Evolutionary conservation across 2,797 vertebrate genomes (phyloP).

Genomic region (Girardinus metallicus): DNA sequence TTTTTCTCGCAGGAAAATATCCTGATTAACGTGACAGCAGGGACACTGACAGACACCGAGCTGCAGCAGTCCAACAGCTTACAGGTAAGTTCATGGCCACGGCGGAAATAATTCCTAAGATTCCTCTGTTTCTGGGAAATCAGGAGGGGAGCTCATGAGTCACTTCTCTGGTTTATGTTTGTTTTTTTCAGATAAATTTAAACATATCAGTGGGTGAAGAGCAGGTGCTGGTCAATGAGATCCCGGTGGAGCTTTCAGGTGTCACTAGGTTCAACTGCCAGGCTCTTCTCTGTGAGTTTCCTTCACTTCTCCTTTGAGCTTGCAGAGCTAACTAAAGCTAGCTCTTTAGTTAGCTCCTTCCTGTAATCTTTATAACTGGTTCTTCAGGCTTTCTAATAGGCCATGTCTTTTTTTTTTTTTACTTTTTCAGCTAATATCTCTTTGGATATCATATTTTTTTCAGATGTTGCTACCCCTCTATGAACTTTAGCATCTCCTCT

Average conservation of each 20-base stretch:
- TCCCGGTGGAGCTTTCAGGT: conserved; percentile 87
- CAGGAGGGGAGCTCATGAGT: not conserved
- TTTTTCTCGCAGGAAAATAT: conserved; percentile 82
- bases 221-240: conserved; percentile 89
- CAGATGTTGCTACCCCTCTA: not conserved
- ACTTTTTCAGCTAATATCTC: not conserved
- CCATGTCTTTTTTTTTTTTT: not conserved
- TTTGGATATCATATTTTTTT: not conserved
- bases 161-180: not conserved
- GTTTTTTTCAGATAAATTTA: conserved; percentile 73
- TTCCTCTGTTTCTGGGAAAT: not conserved
- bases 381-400: not conserved
- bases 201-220: conserved; percentile 82
- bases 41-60: conserved; percentile 69
- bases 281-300: conserved; percentile 88
- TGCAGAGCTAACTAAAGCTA: not conserved
- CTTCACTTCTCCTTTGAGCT: not conserved
- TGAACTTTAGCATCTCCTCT: not conserved
- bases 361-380: not conserved
- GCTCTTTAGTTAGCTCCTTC: too few species aligned
- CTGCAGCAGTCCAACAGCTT: conserved; percentile 76
- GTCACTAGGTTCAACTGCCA: conserved; percentile 89
- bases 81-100: conserved; percentile 68
- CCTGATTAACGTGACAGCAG: conserved; percentile 85
- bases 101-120: not conserved